Conservation (phyloP, 2,888 invertebrate genomes). For the Pardosa pseudoannulata region DNA sequence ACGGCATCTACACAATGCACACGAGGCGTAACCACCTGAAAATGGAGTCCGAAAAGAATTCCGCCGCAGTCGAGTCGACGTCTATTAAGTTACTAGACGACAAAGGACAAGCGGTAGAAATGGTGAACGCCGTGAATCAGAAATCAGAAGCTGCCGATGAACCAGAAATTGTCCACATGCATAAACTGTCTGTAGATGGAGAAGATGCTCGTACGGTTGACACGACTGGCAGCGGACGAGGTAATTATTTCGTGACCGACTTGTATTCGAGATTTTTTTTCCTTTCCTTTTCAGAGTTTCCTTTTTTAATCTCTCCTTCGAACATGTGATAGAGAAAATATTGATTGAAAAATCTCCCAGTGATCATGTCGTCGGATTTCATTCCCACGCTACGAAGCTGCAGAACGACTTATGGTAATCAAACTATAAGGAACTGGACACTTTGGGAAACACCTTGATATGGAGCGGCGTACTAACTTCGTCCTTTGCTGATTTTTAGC, state of each 20-base stretch:
- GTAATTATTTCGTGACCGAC: conserved; percentile 12
- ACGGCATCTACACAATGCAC: conserved; percentile 64
- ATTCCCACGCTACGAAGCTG: background rate
- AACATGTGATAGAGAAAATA: background rate
- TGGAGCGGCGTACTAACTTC: too few relatives aligned
- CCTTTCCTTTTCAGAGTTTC: background rate
- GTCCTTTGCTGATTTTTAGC: too few relatives aligned
- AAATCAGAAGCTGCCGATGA: conserved; percentile 3
- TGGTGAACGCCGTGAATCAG: background rate
- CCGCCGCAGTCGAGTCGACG: conserved; percentile 24
- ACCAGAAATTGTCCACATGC: conserved; percentile 57
- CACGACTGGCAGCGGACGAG: conserved; percentile 16
- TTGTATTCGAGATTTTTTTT: background rate
- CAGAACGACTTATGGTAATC: background rate
- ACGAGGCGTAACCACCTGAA: conserved; percentile 24
- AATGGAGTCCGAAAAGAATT: background rate
- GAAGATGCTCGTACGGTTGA: conserved; percentile 26
- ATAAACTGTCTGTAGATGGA: conserved; percentile 48
- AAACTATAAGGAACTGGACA: background rate
- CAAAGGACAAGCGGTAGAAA: conserved; percentile 25
- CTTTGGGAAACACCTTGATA: too few relatives aligned
- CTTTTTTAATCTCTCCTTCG: background rate
- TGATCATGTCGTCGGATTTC: background rate
- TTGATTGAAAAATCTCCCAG: background rate
- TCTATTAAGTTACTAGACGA: conserved; percentile 46